Base-by-base conservation (phyloP, 92 coral and sea anemone species). In the Palythoa caribaeorum region DNA sequence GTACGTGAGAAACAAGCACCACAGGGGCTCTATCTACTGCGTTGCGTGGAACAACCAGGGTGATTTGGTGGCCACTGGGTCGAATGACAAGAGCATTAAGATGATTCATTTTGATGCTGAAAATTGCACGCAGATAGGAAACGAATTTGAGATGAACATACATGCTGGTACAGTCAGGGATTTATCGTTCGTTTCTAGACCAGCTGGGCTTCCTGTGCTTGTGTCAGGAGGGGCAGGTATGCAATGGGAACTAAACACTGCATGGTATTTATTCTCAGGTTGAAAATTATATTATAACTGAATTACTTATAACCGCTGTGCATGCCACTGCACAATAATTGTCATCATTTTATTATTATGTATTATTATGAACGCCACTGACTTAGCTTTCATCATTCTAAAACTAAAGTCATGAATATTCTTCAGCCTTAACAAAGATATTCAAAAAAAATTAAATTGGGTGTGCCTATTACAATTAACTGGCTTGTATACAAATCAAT, bases 211-310 rank as follows among this genome's bases (percentile, higher is more conserved):
- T 9, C 94, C 97, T 12, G 93, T 97, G 69, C 89, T 97, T 69
- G 98, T 96, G 39, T 97, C 99, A 20, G 99, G 99, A 59, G 98
- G 99, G 3, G 99, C 98, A 90, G 99, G 99, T 97, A 76, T 78
- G 60, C 11, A 85, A 57, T 40, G 19, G 11, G 9, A 20, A 2
- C 35, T 63, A 84, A 57, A 13, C 53, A 15, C 16, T 75, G 79
- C 28, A 28, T 28, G 0, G 35, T 48, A 40, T 70, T 12, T 68
- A 28, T 28, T 44, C 7, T 44, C 50, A 1, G 50, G 50, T 44
- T 44, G 6, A 44, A 44, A 8, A 44, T 4, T 8, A 44, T 8
- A 4, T 44, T 5, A 44, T 5, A 44, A 44, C 3, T 4, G 50
- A 0, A 44, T 44, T 44, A 8, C 50, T 44, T 44, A 1, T 44